A percentile compares a stretch with the other conserved stretches of the same genome.
Conservation (phyloP, 2,113 vertebrate species). For the Tachuris rubrigastra region DNA sequence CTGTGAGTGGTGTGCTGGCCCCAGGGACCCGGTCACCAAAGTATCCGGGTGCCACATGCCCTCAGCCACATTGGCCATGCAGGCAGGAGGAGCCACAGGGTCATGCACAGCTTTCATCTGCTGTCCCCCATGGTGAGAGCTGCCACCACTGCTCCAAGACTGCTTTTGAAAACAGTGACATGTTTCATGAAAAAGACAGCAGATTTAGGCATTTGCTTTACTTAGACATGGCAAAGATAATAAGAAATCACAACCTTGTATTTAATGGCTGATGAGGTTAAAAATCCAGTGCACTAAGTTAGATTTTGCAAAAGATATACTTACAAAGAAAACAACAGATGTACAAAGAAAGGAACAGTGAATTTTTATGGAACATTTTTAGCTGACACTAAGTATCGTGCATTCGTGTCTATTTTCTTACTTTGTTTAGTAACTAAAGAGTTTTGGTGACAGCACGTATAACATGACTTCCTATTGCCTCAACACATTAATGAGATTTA, state of each 20-base stretch:
- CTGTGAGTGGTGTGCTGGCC: not conserved
- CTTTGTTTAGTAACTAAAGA: not conserved
- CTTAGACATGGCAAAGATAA: not conserved
- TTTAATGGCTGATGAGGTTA: not conserved
- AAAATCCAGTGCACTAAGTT: not conserved
- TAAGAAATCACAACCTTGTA: not conserved
- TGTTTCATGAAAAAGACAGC: not conserved
- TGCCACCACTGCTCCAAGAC: not conserved
- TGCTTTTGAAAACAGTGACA: not conserved
- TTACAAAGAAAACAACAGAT: not conserved
- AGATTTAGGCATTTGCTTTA: not conserved
- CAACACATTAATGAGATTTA: not conserved
- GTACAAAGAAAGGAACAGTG: not conserved
- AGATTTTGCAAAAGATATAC: not conserved
- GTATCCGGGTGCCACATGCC: not conserved
- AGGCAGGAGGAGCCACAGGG: not conserved
- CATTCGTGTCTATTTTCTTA: not conserved
- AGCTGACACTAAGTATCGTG: not conserved
- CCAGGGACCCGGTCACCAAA: not conserved
- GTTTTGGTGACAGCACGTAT: not conserved
- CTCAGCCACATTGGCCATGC: rapidly evolving
- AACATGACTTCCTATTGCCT: not conserved
- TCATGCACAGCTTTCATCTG: not conserved
- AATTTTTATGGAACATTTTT: not conserved
- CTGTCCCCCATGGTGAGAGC: not conserved